A percentile compares a stretch with the other conserved stretches of the same genome.
These are phyloP conservation scores for Sebastes dallii DNA, from an alignment of 2,797 vertebrate genomes.

Conservation along the genomic window DNA sequence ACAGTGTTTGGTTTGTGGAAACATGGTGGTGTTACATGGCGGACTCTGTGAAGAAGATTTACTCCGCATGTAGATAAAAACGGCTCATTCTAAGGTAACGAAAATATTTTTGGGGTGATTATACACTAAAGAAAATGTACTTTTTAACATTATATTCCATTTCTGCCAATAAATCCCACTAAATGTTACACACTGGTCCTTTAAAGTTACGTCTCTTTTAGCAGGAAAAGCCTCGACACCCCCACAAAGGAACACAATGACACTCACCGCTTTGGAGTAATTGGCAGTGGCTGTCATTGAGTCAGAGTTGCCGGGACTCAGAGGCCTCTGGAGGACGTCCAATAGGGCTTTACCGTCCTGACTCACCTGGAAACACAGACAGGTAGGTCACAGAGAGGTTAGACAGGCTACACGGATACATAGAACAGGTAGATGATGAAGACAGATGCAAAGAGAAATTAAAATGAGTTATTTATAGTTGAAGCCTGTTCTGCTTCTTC, in stretches of 20 bases:
- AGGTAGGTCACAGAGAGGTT: neutral
- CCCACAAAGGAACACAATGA: neutral
- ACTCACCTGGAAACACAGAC: slow-evolving; percentile 87
- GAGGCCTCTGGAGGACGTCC: slow-evolving; percentile 95
- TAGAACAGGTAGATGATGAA: neutral
- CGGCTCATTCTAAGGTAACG: no score
- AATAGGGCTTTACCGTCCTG: slow-evolving; percentile 97
- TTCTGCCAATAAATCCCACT: no score
- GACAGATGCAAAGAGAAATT: no score
- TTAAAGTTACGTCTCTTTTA: neutral
- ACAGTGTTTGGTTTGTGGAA: no score
- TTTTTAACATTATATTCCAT: no score
- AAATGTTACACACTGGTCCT: no score
- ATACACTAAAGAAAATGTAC: no score
- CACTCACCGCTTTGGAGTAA: slow-evolving; percentile 95
- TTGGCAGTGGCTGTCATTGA: slow-evolving; percentile 98
- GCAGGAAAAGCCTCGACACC: neutral
- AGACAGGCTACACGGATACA: neutral
- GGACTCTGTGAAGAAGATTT: no score
- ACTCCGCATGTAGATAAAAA: no score
- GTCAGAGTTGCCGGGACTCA: slow-evolving; percentile 95
- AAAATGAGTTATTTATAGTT: neutral
- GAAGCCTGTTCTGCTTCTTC: neutral
- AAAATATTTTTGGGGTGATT: no score
- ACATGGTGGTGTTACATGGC: no score